Conservation (phyloP, 2,113 vertebrate species). For the Todiramphus chloris region DNA sequence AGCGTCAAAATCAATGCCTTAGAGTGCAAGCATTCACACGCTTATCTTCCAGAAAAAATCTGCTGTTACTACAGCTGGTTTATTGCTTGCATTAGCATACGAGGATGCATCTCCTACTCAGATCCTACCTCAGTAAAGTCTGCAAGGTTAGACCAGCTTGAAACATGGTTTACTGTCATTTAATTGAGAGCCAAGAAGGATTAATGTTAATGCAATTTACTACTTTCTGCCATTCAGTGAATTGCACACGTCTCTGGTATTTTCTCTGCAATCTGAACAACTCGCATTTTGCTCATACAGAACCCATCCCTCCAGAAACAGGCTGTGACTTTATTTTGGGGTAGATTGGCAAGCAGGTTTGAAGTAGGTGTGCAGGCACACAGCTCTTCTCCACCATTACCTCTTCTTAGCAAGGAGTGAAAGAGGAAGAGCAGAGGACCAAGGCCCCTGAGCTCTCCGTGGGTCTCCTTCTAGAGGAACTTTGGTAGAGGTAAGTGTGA, state of each 20-base stretch:
- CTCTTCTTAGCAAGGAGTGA: background rate
- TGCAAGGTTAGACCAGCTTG: background rate
- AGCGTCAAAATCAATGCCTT: background rate
- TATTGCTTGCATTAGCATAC: background rate
- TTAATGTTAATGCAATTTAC: background rate
- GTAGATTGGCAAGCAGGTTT: background rate
- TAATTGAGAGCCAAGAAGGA: background rate
- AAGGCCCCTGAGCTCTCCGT: background rate
- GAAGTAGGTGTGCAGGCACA: fast-evolving
- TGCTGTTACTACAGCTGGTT: background rate
- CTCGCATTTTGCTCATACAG: background rate
- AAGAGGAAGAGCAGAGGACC: background rate
- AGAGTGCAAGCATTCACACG: background rate
- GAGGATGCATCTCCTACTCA: background rate
- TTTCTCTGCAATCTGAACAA: background rate
- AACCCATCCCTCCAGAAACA: background rate
- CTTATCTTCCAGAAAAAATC: background rate
- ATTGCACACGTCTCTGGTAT: background rate
- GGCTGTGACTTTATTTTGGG: background rate
- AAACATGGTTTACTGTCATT: background rate
- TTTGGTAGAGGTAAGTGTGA: background rate
- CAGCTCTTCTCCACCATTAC: background rate
- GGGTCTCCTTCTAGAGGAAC: background rate
- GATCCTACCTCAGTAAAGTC: background rate
- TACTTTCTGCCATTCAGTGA: background rate